These are phyloP conservation scores for Caenorhabditis inopinata DNA, from an alignment of 1,140 invertebrate genomes.

Conservation along the genomic window DNA sequence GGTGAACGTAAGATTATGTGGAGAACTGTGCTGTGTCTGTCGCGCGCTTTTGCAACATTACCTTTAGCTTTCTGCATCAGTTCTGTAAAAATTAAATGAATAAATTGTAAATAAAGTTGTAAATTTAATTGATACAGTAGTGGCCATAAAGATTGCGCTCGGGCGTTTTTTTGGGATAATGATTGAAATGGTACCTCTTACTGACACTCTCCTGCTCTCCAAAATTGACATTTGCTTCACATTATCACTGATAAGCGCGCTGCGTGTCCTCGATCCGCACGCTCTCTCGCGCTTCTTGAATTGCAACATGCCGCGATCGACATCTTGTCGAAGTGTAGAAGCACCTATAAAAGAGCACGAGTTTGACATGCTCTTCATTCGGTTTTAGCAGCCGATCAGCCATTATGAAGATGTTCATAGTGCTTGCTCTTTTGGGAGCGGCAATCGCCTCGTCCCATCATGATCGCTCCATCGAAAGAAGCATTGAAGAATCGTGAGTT, in stretches of 20 bases:
- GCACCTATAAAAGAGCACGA: slow-evolving; percentile 16
- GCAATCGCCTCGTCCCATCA: slow-evolving; percentile 2
- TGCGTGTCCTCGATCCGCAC: slow-evolving; percentile 5
- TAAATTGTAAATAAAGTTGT: too few relatives aligned
- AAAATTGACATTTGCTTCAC: slow-evolving; percentile 6
- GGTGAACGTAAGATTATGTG: too few relatives aligned
- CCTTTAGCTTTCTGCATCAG: too few relatives aligned
- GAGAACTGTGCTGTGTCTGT: too few relatives aligned
- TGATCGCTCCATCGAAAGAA: slow-evolving; percentile 3
- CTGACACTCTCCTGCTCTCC: slow-evolving; percentile 16
- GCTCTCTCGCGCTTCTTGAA: neutral
- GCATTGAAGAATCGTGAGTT: slow-evolving; percentile 25
- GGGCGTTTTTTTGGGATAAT: too few relatives aligned
- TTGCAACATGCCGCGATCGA: slow-evolving; percentile 30
- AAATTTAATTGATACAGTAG: too few relatives aligned
- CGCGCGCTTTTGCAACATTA: too few relatives aligned
- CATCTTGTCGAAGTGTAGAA: slow-evolving; percentile 13
- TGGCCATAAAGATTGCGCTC: too few relatives aligned
- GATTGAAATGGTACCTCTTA: slow-evolving; percentile 3
- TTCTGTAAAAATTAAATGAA: too few relatives aligned
- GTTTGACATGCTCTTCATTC: neutral
- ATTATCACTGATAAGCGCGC: slow-evolving; percentile 17
- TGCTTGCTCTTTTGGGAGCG: slow-evolving; percentile 18
- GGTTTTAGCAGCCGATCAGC: neutral
- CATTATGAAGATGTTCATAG: slow-evolving; percentile 27